A percentile compares a stretch with the other conserved stretches of the same genome.
phyloP scores from a whole-genome alignment of 2,113 vertebrate species.

The Sitta europaea region DNA sequence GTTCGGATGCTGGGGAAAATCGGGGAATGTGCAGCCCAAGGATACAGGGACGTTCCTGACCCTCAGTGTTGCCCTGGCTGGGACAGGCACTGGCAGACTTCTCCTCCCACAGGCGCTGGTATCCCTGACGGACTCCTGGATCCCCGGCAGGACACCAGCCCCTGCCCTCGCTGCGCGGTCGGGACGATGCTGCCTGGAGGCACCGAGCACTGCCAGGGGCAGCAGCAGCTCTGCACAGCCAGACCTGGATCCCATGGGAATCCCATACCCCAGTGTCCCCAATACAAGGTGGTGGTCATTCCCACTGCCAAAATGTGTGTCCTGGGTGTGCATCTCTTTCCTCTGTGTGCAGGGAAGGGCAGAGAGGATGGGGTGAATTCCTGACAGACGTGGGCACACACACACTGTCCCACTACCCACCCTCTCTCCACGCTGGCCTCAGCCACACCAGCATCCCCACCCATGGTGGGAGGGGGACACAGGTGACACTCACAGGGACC shows the following conservation, averaged over 20 bases:
- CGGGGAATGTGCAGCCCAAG: background rate
- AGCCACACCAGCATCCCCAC: background rate
- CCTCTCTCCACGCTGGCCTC: background rate
- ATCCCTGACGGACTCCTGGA: conserved; percentile 2
- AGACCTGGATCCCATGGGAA: fast-evolving
- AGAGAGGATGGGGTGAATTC: background rate
- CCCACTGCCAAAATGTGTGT: background rate
- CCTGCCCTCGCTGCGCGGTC: fast-evolving
- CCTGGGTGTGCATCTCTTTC: background rate
- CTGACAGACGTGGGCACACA: fast-evolving
- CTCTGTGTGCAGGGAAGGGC: fast-evolving
- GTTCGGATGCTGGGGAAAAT: background rate
- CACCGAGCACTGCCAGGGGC: fast-evolving
- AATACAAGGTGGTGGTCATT: background rate
- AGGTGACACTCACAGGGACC: background rate
- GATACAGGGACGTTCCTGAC: background rate
- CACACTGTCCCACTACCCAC: background rate
- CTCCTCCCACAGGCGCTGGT: conserved; percentile 39
- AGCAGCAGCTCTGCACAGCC: background rate
- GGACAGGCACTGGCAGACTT: background rate
- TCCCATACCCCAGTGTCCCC: background rate
- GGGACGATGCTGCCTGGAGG: fast-evolving
- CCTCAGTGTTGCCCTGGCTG: background rate
- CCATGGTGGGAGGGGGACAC: fast-evolving
- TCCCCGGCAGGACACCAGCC: background rate